A percentile compares a stretch with the other conserved stretches of the same genome.
phyloP scores from a whole-genome alignment of 2,888 invertebrate species.

The Amphipoea lucens region DNA sequence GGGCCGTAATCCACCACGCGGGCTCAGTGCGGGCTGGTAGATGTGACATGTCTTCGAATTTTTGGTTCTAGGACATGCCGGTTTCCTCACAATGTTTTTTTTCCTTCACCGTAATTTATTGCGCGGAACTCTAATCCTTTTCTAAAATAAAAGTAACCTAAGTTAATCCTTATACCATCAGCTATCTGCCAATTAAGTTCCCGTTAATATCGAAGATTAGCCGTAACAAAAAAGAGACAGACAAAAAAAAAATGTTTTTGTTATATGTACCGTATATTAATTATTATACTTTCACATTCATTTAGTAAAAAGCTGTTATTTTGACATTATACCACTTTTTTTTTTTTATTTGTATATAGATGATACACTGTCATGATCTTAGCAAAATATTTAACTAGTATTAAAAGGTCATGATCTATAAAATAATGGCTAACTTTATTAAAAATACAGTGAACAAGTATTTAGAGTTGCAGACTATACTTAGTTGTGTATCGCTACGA shows the following conservation, averaged over 20 bases:
- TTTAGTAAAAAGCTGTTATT: too few species aligned
- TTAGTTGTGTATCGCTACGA: neutral
- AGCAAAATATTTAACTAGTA: neutral
- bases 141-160: neutral
- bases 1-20: too few species aligned
- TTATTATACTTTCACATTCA: too few species aligned
- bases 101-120: too few species aligned
- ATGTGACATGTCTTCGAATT: too few species aligned
- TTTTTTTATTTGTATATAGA: neutral
- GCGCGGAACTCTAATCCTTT: neutral
- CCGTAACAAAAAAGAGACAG: neutral
- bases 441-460: neutral
- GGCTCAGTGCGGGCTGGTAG: too few species aligned
- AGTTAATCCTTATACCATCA: neutral
- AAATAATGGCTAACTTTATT: neutral
- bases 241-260: neutral
- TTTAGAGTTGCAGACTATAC: neutral
- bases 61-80: too few species aligned
- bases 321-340: neutral
- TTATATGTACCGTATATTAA: neutral
- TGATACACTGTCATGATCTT: neutral
- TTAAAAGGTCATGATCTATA: neutral
- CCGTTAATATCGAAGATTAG: neutral
- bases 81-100: too few species aligned
- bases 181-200: neutral